phyloP scores from a whole-genome alignment of 2,797 vertebrate genomes.

The Cossypha heuglini region DNA sequence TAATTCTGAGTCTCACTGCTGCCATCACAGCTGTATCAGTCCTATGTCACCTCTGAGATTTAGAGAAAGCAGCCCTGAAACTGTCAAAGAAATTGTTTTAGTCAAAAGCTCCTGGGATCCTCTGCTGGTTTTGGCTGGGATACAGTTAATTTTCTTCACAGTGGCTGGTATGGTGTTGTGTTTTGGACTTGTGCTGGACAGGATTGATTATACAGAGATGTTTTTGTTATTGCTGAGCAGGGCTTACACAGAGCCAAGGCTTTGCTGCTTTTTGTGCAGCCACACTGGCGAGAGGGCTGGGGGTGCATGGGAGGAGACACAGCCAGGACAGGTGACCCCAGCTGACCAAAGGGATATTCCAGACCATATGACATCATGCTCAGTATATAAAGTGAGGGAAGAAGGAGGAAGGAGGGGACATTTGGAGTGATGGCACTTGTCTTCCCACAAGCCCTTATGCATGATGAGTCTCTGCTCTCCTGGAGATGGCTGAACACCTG shows the following conservation, averaged over 20 bases:
- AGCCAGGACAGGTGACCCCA: not conserved
- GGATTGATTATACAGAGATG: not conserved
- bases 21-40: not conserved
- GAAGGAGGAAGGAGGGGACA: not conserved
- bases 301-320: not conserved
- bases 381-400: not conserved
- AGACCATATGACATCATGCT: not conserved
- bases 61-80: not conserved
- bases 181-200: not conserved
- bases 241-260: not conserved
- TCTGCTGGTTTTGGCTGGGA: not conserved
- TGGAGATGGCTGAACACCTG: not conserved
- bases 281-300: rapidly evolving
- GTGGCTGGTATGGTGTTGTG: too few species aligned
- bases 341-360: not conserved
- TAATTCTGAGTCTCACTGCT: not conserved
- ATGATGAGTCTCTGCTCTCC: not conserved
- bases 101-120: not conserved
- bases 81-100: not conserved
- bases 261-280: not conserved
- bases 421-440: not conserved
- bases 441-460: rapidly evolving
- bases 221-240: not conserved
- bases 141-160: not conserved
- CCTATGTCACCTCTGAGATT: not conserved